A percentile compares a stretch with the other conserved stretches of the same genome.
These are phyloP conservation scores for Agonopterix subpropinquella DNA, from an alignment of 2,888 invertebrate genomes.

Conservation along the genomic window DNA sequence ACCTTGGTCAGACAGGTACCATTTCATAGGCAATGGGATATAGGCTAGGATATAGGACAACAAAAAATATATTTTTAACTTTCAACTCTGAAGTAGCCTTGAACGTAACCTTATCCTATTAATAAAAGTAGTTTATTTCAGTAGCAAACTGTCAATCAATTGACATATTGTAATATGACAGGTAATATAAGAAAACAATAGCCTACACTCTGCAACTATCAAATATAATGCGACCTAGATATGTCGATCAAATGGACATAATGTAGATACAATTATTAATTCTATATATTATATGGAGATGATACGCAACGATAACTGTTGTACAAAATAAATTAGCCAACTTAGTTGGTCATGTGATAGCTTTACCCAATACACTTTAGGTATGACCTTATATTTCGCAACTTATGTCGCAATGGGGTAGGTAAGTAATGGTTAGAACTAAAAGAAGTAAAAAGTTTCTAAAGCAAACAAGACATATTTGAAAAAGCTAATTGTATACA, in stretches of 20 bases:
- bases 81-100: too few species aligned
- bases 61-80: too few species aligned
- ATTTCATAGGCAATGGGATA: too few species aligned
- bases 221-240: conserved; percentile 35
- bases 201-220: conserved; percentile 13
- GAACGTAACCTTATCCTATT: too few species aligned
- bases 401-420: conserved; percentile 4
- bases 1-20: too few species aligned
- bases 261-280: conserved; percentile 21
- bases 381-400: conserved; percentile 10
- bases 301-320: conserved; percentile 34
- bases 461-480: not conserved
- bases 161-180: conserved; percentile 12
- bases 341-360: conserved; percentile 9
- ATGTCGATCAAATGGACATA: conserved; percentile 35
- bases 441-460: not conserved
- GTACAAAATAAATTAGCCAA: conserved; percentile 17
- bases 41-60: too few species aligned
- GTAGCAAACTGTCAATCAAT: too few species aligned
- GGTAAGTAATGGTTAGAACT: not conserved
- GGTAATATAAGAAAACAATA: conserved; percentile 37
- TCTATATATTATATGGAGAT: conserved; percentile 22
- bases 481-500: not conserved
- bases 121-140: too few species aligned
- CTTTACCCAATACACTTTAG: conserved; percentile 7